These are phyloP conservation scores for Seira sanloemensis DNA, from an alignment of 2,888 invertebrate genomes.

Conservation along the genomic window DNA sequence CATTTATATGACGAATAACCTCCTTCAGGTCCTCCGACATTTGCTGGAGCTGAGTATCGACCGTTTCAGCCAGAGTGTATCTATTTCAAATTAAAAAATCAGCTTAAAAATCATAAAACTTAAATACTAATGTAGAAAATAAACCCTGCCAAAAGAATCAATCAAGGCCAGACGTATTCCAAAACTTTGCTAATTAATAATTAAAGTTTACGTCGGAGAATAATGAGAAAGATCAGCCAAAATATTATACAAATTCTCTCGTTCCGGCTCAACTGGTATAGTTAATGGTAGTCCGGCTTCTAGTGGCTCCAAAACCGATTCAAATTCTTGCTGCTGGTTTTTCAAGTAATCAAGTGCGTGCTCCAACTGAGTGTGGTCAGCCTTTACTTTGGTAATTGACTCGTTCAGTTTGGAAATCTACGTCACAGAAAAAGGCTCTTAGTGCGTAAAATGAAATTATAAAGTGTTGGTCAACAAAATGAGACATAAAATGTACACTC, in stretches of 20 bases:
- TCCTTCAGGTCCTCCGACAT: constrained; percentile 97
- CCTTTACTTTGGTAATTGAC: constrained; percentile 90
- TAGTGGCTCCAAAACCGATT: constrained; percentile 89
- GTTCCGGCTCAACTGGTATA: constrained; percentile 83
- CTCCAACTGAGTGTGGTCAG: constrained; percentile 92
- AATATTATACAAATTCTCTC: constrained; percentile 87
- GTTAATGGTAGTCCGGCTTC: constrained; percentile 77
- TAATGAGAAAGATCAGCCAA: background rate
- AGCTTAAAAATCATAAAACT: constrained; percentile 22
- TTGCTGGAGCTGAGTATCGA: constrained; percentile 93
- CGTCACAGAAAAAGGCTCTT: constrained; percentile 18
- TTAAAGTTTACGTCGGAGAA: background rate
- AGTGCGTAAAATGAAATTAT: background rate
- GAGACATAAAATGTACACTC: constrained; percentile 35
- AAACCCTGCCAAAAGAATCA: constrained; percentile 19
- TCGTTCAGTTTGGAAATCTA: constrained; percentile 90
- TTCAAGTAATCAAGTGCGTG: constrained; percentile 95
- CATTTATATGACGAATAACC: constrained; percentile 95
- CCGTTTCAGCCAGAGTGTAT: constrained; percentile 90
- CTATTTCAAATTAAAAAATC: constrained; percentile 76
- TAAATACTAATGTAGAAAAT: constrained; percentile 5
- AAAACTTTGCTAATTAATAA: no score
- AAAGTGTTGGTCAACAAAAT: no score
- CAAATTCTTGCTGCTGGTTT: constrained; percentile 94
- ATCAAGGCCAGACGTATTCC: no score